These are phyloP conservation scores for Melanotaenia pygmaea DNA, from an alignment of 2,797 vertebrate species.

Conservation along the genomic window DNA sequence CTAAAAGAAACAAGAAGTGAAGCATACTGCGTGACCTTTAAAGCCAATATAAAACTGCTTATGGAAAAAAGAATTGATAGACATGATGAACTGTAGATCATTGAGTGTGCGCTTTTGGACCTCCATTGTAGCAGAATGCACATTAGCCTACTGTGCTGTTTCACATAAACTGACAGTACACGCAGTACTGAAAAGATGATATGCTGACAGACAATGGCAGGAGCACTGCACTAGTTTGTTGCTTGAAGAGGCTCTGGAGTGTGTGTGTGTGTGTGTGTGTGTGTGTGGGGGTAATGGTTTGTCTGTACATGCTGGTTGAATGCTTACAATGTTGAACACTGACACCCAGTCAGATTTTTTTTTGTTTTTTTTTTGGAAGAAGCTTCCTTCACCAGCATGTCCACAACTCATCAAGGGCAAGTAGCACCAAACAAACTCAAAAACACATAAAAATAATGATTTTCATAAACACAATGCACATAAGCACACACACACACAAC, in stretches of 20 bases:
- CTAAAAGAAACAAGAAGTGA: conserved; percentile 1
- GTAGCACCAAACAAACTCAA: conserved; percentile 26
- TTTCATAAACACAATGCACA: neutral
- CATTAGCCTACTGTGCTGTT: conserved; percentile 60
- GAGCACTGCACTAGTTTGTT: conserved; percentile 73
- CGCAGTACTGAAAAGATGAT: conserved; percentile 59
- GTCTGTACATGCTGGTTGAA: conserved; percentile 48
- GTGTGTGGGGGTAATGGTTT: conserved; percentile 15
- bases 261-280: conserved; percentile 40
- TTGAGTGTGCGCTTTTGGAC: conserved; percentile 34
- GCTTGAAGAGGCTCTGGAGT: conserved; percentile 63
- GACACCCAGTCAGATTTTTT: conserved; percentile 64
- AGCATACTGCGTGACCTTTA: neutral
- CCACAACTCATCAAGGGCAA: conserved; percentile 53
- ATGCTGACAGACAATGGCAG: conserved; percentile 69
- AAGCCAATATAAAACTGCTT: conserved; percentile 19
- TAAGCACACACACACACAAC: conserved; percentile 8
- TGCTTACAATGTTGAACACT: conserved; percentile 63
- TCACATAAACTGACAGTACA: conserved; percentile 51
- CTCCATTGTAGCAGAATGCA: conserved; percentile 32
- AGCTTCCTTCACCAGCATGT: conserved; percentile 46
- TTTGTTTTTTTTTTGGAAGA: conserved; percentile 63
- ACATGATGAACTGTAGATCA: conserved; percentile 28
- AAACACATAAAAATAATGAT: conserved; percentile 6
- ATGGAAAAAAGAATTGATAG: conserved; percentile 28